Evolutionary conservation across 2,888 invertebrate genomes (phyloP).

Genomic region (Polydesmus complanatus): DNA sequence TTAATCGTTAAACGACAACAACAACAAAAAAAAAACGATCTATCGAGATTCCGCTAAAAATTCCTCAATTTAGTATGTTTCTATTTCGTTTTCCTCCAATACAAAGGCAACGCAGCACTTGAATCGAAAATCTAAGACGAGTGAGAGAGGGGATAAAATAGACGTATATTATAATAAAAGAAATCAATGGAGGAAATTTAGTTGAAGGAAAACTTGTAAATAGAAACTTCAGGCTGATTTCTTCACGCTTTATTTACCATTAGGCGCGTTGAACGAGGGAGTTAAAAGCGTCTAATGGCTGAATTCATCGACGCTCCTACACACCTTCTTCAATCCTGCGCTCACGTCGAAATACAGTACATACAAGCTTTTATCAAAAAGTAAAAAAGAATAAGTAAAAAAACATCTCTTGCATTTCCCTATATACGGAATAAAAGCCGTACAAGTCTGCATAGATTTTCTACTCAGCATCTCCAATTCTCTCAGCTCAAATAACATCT

Average conservation of each 20-base stretch:
- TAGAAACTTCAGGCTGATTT: neutral
- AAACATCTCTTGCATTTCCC: too few relatives aligned
- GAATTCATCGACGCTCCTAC: neutral
- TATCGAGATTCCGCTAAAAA: too few relatives aligned
- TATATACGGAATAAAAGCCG: too few relatives aligned
- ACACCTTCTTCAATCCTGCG: neutral
- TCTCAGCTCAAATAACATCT: neutral
- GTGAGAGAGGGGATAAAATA: neutral
- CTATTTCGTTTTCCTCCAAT: too few relatives aligned
- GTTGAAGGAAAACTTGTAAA: neutral
- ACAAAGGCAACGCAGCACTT: too few relatives aligned
- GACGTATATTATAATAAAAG: neutral
- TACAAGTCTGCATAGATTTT: neutral
- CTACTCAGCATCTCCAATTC: too few relatives aligned
- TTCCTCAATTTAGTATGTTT: too few relatives aligned
- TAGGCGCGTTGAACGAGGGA: neutral
- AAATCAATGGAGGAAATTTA: neutral
- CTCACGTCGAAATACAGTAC: neutral
- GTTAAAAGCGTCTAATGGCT: neutral
- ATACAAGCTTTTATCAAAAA: too few relatives aligned
- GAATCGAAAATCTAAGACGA: too few relatives aligned
- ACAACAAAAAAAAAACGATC: too few relatives aligned
- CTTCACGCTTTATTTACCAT: neutral
- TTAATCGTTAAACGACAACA: too few relatives aligned
- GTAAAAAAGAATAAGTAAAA: too few relatives aligned